Percentiles rank a stretch among this genome's conserved stretches.
These are phyloP conservation scores for Lutraria rhynchaena DNA, from an alignment of 1,140 invertebrate species.

Conservation along the genomic window DNA sequence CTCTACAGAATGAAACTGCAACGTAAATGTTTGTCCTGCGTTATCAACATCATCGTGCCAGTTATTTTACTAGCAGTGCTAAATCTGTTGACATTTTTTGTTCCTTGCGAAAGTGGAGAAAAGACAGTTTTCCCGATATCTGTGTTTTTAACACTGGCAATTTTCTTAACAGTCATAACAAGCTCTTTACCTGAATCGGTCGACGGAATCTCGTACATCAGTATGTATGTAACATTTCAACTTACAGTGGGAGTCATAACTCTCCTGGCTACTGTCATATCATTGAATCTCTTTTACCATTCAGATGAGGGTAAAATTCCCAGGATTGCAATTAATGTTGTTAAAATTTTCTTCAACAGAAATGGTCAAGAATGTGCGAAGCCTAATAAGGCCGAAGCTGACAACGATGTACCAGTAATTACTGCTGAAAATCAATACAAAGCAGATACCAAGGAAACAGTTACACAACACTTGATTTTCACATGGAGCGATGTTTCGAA, in stretches of 20 bases:
- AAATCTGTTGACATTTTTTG: slow-evolving; percentile 20
- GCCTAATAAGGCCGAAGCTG: not conserved
- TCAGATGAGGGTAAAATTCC: not conserved
- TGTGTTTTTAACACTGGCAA: slow-evolving; percentile 14
- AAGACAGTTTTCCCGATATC: slow-evolving; percentile 19
- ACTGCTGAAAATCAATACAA: not conserved
- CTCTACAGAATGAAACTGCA: not conserved
- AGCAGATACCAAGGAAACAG: not conserved
- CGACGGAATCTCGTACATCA: slow-evolving; percentile 10
- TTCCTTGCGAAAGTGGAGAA: slow-evolving; percentile 29
- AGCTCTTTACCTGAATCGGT: slow-evolving; percentile 7
- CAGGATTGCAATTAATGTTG: not conserved
- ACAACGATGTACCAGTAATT: not conserved
- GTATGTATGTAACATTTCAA: slow-evolving; percentile 12
- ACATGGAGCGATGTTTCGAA: not conserved
- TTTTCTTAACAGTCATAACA: slow-evolving; percentile 21
- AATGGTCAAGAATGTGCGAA: not conserved
- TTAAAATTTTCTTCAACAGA: not conserved
- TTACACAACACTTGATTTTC: too few relatives aligned
- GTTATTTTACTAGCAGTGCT: not conserved
- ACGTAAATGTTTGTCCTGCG: not conserved
- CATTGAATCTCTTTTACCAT: not conserved
- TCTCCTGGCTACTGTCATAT: not conserved
- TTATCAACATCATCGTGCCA: slow-evolving; percentile 21
- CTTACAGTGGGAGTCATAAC: not conserved